Base-by-base conservation (phyloP, 2,797 vertebrate genomes). In the Calcarius lapponicus region DNA sequence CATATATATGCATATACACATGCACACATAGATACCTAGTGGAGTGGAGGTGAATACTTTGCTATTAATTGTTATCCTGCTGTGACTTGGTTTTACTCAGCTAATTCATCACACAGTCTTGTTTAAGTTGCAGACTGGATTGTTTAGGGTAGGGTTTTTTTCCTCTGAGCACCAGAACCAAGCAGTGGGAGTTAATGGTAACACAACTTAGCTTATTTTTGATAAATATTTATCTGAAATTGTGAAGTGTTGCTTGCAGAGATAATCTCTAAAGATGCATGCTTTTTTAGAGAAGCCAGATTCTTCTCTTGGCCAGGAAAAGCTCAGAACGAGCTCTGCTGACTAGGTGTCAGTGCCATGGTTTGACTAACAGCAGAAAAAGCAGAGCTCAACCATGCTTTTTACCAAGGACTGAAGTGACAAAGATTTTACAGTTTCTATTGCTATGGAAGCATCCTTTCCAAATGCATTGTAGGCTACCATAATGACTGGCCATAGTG, bases 191-290 rank as follows among this genome's bases (percentile, higher is more conserved):
- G 70, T 79, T 90, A 90, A 84, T 69, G 67, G 43, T 71, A 80
- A 75, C 48, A 76, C 24, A 92, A 17, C 17, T 65, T 87, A 71
- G 45, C 51, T 86, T 73, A 69, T 43, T 90, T 95, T 88, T 89
- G n/a, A 74, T 92, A 92, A 88, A 94, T 85, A 88, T 75, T 88
- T 94, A 34, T 84, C 58, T 92, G 85, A 86, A 86, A 72, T 87
- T 42, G 38, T 86, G 71, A 92, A 95, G 61, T 45, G 24, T 83
- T 92, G 45, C 38, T 94, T 70, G 58, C 1, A 2, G 40, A 75
- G 40, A 57, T 74, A 53, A 29, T 48, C 36, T 92, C 47, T 90
- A 26, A 38, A 73, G 81, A 36, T 40, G 31, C 13, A 7, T 21
- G 32, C 7, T 76, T 92, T 92, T 72, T 70, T 67, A 56, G 89